These are phyloP conservation scores for Lanistes nyassanus DNA, from an alignment of 1,140 invertebrate genomes.

Conservation along the genomic window DNA sequence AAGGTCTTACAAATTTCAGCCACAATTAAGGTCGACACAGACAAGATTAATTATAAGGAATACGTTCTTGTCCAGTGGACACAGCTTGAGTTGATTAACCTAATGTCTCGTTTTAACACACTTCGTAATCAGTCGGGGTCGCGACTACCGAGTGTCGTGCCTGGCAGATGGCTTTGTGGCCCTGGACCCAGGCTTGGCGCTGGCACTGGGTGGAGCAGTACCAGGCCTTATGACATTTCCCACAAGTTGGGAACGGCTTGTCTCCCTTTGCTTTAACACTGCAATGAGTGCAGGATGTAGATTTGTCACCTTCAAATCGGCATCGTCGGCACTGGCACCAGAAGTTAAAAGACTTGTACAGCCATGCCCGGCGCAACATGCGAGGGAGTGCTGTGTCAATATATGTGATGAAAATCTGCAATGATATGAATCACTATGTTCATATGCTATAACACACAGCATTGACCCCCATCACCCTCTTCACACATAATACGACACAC, in stretches of 20 bases:
- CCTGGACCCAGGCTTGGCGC: slow-evolving; percentile 53
- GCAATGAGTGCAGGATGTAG: slow-evolving; percentile 53
- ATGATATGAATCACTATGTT: neutral
- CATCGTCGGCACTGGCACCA: slow-evolving; percentile 61
- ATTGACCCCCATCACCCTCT: too few relatives aligned
- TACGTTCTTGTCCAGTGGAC: too few relatives aligned
- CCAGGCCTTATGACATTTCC: slow-evolving; percentile 60
- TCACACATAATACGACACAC: too few relatives aligned
- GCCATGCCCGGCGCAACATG: slow-evolving; percentile 55
- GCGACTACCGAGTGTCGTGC: slow-evolving; percentile 40
- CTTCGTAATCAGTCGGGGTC: slow-evolving; percentile 24
- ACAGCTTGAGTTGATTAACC: too few relatives aligned
- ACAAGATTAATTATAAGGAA: too few relatives aligned
- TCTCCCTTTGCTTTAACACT: slow-evolving; percentile 38
- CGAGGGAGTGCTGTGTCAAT: slow-evolving; percentile 55
- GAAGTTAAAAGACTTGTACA: slow-evolving; percentile 62
- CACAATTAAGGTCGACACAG: neutral
- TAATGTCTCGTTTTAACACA: neutral
- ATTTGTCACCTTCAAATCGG: slow-evolving; percentile 56
- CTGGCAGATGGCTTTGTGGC: slow-evolving; percentile 54
- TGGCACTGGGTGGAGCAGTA: slow-evolving; percentile 60
- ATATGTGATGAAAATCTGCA: slow-evolving; percentile 56
- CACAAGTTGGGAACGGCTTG: slow-evolving; percentile 54
- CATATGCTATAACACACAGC: too few relatives aligned
- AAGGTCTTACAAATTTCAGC: neutral